Base-by-base conservation (phyloP, 2,113 vertebrate species). In the Osmerus mordax region DNA sequence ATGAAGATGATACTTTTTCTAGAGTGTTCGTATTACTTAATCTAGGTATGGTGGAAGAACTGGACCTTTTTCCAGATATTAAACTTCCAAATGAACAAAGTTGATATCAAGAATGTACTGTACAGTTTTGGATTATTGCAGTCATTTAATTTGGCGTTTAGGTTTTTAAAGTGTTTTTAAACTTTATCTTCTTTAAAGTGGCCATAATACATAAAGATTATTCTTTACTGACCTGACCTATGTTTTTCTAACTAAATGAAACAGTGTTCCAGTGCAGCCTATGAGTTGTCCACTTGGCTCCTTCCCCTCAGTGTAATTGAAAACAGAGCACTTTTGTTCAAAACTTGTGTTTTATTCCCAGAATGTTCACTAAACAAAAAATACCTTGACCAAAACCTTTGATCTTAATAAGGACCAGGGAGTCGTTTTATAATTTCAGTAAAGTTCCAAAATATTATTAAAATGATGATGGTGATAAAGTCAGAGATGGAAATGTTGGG, bases 261-360 rank as follows among this genome's bases (percentile, higher is more conserved):
- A 16, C 52, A 15, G 60, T 29, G 28, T 72, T 64, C 47, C 70
- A 25, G 23, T 58, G 52, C 59, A 0, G 19, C 2, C 54, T 65
- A 28, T 59, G 54, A 63, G 66, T 82, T 72, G 41, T 11, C 9
- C 41, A 47, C 41, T 47, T 85, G 78, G 82, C 79, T 78, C 67
- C 61, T 55, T 29, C 32, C 60, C 21, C 66, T 1, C 12, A 18
- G 61, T 81, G 52, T 80, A 78, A 87, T 71, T 78, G 65, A 65
- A 84, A 79, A 62, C 80, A 80, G 76, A 69, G 72, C 69, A 58
- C n/a, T 68, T 79, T 84, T 61, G 56, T 16, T 59, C 47, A 56
- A 74, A 0, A 19, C 23, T 14, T 28, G 36, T 47, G 41, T 47
- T 47, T 47, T 47, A 11, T 12, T 11, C 41, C 41, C 41, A 47